Evolutionary conservation across 1,140 invertebrate species (phyloP).

Genomic region (Gryon sp.): DNA sequence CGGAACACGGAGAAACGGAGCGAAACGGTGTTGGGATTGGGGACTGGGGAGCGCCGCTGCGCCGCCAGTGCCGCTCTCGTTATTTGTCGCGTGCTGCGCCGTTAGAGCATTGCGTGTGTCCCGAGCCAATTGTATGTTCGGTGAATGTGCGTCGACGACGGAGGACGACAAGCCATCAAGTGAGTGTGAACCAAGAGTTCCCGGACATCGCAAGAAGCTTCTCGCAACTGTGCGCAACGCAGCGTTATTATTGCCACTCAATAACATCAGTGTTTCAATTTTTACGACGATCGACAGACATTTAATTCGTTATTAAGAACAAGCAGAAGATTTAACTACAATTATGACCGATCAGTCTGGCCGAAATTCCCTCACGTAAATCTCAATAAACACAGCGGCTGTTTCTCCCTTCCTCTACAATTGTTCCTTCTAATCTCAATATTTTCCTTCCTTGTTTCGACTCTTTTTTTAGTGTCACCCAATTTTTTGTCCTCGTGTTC

Average conservation of each 20-base stretch:
- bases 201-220: constrained; percentile 17
- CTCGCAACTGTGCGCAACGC: neutral
- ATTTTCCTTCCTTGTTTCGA: too few relatives aligned
- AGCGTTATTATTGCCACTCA: neutral
- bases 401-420: too few relatives aligned
- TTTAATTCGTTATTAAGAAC: too few relatives aligned
- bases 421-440: too few relatives aligned
- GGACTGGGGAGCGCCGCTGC: too few relatives aligned
- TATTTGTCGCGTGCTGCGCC: constrained; percentile 26
- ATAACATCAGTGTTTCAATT: too few relatives aligned
- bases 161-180: constrained; percentile 1
- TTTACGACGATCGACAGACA: too few relatives aligned
- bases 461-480: too few relatives aligned
- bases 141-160: constrained; percentile 23
- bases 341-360: neutral
- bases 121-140: constrained; percentile 22
- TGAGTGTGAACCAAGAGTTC: constrained; percentile 7
- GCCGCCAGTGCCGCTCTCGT: constrained; percentile 24
- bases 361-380: neutral
- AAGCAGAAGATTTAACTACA: too few relatives aligned
- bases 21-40: constrained; percentile 12
- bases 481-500: too few relatives aligned
- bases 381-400: too few relatives aligned
- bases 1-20: constrained; percentile 20
- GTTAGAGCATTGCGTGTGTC: constrained; percentile 19